Evolutionary conservation across 2,888 invertebrate genomes (phyloP).

Genomic region (Drosophila prostipennis): DNA sequence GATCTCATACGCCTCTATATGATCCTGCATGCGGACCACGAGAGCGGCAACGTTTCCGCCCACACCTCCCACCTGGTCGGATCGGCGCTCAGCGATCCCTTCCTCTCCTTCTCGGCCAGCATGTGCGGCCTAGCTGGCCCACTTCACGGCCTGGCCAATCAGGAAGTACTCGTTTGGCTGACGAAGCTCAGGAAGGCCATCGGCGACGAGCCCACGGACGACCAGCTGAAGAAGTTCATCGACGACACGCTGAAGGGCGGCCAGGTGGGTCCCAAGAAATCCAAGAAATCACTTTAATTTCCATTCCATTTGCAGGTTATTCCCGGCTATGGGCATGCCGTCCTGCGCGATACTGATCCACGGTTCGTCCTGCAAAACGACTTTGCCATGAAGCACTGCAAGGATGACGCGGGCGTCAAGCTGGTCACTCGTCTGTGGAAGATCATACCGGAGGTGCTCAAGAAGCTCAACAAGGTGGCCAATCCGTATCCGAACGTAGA

Average conservation of each 20-base stretch:
- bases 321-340: conserved; percentile 94
- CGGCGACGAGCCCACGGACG: conserved; percentile 91
- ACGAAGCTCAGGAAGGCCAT: conserved; percentile 92
- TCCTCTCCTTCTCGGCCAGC: conserved; percentile 91
- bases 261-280: conserved; percentile 10
- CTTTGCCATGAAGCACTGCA: conserved; percentile 91
- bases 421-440: conserved; percentile 91
- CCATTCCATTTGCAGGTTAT: conserved; percentile 86
- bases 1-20: conserved; percentile 88
- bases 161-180: conserved; percentile 95
- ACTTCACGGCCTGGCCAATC: conserved; percentile 93
- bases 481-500: conserved; percentile 96
- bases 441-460: conserved; percentile 90
- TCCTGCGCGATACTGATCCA: conserved; percentile 92
- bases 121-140: conserved; percentile 94
- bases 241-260: conserved; percentile 86
- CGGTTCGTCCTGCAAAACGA: conserved; percentile 90
- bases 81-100: conserved; percentile 92
- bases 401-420: conserved; percentile 90
- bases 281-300: not conserved
- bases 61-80: conserved; percentile 92
- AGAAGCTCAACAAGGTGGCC: conserved; percentile 91
- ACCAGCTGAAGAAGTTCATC: conserved; percentile 92
- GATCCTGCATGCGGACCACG: conserved; percentile 91
- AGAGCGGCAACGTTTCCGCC: conserved; percentile 94